Conservation (phyloP, 2,113 vertebrate species). For the Neoarius graeffei region DNA sequence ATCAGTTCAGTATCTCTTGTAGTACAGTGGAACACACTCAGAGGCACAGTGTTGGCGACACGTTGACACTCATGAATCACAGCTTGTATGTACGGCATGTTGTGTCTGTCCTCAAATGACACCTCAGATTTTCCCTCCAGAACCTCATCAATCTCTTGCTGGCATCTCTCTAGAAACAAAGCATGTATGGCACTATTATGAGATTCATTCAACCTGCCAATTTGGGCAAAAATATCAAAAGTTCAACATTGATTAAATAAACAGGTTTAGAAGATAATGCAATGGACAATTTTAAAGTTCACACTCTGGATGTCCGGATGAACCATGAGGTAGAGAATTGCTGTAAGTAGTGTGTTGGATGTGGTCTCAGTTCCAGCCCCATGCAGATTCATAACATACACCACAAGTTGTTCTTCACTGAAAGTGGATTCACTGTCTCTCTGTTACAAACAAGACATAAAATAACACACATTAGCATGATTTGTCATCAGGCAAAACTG, state of each 20-base stretch:
- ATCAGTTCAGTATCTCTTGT: conserved; percentile 57
- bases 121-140: conserved; percentile 37
- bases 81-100: conserved; percentile 60
- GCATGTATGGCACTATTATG: neutral
- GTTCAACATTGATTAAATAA: neutral
- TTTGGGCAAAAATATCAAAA: neutral
- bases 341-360: conserved; percentile 19
- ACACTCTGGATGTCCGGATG: conserved; percentile 7
- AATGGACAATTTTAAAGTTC: neutral
- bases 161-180: conserved; percentile 46
- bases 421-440: neutral
- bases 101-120: conserved; percentile 58
- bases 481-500: neutral
- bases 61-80: conserved; percentile 63
- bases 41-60: conserved; percentile 50
- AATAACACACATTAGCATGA: neutral
- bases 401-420: neutral
- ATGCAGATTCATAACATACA: neutral
- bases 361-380: conserved; percentile 19
- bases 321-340: conserved; percentile 17
- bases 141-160: conserved; percentile 60
- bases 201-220: neutral
- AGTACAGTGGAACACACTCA: conserved; percentile 40
- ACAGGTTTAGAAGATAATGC: neutral
- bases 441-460: neutral